phyloP scores from a whole-genome alignment of 1,140 invertebrate genomes.

The Bombus superbus region DNA sequence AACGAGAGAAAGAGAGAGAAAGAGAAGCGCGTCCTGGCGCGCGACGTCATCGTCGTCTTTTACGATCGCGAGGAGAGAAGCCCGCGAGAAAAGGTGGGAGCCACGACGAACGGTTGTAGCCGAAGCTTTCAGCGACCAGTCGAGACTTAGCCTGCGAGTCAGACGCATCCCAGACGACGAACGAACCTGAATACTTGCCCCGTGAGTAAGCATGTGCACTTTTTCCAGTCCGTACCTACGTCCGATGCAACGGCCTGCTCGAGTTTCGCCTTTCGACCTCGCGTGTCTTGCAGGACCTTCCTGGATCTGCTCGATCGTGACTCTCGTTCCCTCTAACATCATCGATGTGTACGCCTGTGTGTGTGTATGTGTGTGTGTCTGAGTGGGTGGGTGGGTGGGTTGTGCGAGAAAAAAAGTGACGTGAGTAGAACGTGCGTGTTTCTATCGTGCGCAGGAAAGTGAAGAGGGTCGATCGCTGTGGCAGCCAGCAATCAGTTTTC shows the following conservation, averaged over 20 bases:
- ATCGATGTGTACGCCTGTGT: no score
- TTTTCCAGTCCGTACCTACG: constrained; percentile 30
- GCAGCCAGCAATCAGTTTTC: background rate
- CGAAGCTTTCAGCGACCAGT: constrained; percentile 75
- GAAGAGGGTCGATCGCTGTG: background rate
- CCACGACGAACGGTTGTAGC: constrained; percentile 67
- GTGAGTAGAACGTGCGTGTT: constrained; percentile 14
- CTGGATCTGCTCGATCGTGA: constrained; percentile 21
- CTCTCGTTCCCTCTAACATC: background rate
- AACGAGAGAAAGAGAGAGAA: background rate
- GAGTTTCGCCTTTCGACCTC: constrained; percentile 3
- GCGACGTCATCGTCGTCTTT: constrained; percentile 60
- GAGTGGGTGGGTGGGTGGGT: no score
- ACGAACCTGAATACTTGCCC: constrained; percentile 68
- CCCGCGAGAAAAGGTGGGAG: constrained; percentile 72
- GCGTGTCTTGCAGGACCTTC: background rate
- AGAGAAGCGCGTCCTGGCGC: constrained; percentile 24
- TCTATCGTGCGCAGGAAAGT: background rate
- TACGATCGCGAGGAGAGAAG: constrained; percentile 64
- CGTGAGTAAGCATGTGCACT: constrained; percentile 70
- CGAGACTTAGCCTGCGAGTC: constrained; percentile 78
- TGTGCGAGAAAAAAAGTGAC: constrained; percentile 44
- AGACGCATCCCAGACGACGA: constrained; percentile 75
- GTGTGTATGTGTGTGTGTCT: background rate
- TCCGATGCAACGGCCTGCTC: background rate